These are phyloP conservation scores for Amphimallon solstitiale DNA, from an alignment of 2,888 invertebrate genomes.

Conservation along the genomic window DNA sequence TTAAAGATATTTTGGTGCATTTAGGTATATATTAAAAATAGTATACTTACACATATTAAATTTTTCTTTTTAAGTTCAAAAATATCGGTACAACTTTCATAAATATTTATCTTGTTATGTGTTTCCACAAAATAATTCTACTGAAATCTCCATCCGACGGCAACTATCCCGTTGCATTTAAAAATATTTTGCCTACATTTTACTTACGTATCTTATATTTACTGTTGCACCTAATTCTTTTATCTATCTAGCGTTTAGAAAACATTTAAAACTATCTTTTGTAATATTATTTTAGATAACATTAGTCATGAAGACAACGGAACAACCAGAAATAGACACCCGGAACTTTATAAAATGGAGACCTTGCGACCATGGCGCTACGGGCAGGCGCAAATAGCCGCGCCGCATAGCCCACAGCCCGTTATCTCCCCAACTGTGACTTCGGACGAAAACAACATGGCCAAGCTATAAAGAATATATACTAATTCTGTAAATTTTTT, in stretches of 20 bases:
- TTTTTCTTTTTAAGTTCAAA: no score
- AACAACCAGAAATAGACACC: slow-evolving; percentile 20
- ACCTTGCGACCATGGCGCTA: slow-evolving; percentile 4
- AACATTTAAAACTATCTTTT: slow-evolving; percentile 27
- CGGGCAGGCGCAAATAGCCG: slow-evolving; percentile 13
- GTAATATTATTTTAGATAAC: slow-evolving; percentile 4
- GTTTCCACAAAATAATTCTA: no score
- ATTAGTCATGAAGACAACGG: not conserved
- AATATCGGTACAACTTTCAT: no score
- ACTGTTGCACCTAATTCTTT: not conserved
- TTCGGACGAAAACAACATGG: slow-evolving; percentile 23
- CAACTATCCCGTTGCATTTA: no score
- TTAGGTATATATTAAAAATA: no score
- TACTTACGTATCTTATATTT: slow-evolving; percentile 20
- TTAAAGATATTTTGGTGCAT: no score
- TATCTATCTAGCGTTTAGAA: slow-evolving; percentile 7
- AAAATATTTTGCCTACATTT: no score
- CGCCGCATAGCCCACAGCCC: not conserved
- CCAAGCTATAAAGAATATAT: not conserved
- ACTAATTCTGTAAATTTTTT: not conserved
- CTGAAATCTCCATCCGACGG: no score
- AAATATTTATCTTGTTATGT: no score
- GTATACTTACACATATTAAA: no score
- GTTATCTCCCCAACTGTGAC: not conserved
- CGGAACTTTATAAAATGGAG: slow-evolving; percentile 30